Percentiles rank a stretch among this genome's conserved stretches.
phyloP scores from a whole-genome alignment of 2,113 vertebrate species.

The Podarcis muralis region DNA sequence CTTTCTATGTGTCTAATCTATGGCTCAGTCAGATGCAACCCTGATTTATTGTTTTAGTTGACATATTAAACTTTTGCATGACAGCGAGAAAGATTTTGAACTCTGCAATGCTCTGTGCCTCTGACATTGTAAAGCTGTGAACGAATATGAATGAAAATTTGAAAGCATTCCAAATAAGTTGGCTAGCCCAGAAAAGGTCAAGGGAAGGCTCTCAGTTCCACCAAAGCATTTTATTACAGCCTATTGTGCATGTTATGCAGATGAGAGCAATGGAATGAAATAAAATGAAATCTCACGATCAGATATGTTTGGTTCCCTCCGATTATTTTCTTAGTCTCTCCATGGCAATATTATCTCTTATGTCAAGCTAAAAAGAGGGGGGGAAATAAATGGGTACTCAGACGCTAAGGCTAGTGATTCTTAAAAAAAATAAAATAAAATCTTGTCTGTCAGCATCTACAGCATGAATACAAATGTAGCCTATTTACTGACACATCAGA shows the following conservation, averaged over 20 bases:
- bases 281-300: neutral
- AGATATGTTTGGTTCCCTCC: neutral
- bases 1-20: too few relatives aligned
- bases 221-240: neutral
- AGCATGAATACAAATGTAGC: slow-evolving; percentile 21
- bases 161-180: neutral
- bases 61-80: neutral
- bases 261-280: neutral
- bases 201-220: neutral
- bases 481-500: slow-evolving; percentile 1
- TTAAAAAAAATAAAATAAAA: neutral
- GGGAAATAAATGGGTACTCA: slow-evolving; percentile 26
- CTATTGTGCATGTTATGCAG: neutral
- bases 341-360: neutral
- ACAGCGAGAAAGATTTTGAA: neutral
- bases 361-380: slow-evolving; percentile 31
- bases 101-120: neutral
- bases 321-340: neutral
- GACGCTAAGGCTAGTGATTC: neutral
- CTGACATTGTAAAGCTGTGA: neutral
- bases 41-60: neutral
- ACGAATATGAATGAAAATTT: neutral
- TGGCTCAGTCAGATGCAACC: neutral
- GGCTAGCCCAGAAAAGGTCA: neutral
- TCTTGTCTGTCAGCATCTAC: neutral